Base-by-base conservation (phyloP, 2,888 invertebrate genomes). In the Ernsta delagoae region DNA sequence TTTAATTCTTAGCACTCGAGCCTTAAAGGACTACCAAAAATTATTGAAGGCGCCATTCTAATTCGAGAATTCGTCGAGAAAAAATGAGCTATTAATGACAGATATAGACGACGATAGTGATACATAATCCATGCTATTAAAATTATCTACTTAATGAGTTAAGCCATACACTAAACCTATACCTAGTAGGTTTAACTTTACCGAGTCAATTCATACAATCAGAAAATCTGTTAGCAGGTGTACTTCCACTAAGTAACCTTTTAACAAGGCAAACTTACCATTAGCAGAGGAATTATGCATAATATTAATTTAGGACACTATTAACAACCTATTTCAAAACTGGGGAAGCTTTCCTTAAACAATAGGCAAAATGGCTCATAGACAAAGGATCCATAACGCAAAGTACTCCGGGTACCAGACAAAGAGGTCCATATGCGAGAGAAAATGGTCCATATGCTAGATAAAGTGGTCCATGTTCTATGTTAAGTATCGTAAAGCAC, bases 241-340 rank as follows among this genome's bases (percentile, higher is more conserved):
- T 9, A 36, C 45, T 12, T 36, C n/a, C 16, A 9, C 12, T 54
- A 34, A 16, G 36, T 9, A 39, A 8, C 43, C 43, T 43, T 56
- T 56, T 57, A 59, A 50, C 39, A 41, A 53, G 43, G 65, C 34
- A 9, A 12, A 61, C 61, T 61, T 54, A 53, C 50, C 59, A 66
- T 66, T 66, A 66, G 59, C 59, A 53, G 43, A 16, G 53, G 53
- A 39, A 39, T 39, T 39, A 39, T 50, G 39, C 41, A 6, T 60
- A 60, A 66, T 66, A 60, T 66, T 53, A 50, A 60, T 41, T 59
- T 39, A 53, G 9, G 53, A 31, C 59, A 54, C 59, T 59, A 63
- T 41, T 56, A 65, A 5, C 16, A 8, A 43, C 41, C 59, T 12
- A 59, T 39, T 65, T 45, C 39, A 24, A 48, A 48, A 45, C 65